Evolutionary conservation across 2,113 vertebrate genomes (phyloP).

Genomic region (Macrotis lagotis): DNA sequence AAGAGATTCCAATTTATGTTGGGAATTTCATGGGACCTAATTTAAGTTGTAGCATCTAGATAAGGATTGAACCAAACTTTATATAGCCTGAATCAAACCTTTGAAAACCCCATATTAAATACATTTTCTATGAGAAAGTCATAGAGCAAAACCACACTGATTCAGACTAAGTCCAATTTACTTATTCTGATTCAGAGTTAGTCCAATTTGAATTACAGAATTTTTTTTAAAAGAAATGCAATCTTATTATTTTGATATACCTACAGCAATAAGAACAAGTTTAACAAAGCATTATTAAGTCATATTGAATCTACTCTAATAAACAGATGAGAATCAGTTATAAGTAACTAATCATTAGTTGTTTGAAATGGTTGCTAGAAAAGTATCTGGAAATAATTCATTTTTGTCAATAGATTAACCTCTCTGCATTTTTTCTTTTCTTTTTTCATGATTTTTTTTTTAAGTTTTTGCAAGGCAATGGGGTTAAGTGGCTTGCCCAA

Average conservation of each 20-base stretch:
- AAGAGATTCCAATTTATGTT: background rate
- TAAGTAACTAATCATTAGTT: background rate
- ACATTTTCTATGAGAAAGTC: background rate
- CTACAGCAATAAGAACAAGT: background rate
- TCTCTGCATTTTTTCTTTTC: background rate
- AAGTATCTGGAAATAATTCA: background rate
- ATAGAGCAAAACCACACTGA: background rate
- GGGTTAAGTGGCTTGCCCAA: too few species aligned
- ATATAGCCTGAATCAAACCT: background rate
- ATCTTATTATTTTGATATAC: background rate
- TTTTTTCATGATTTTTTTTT: too few species aligned
- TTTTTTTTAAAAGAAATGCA: background rate
- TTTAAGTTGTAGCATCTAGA: background rate
- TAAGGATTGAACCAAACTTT: background rate
- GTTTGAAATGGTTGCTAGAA: background rate
- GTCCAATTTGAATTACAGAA: background rate
- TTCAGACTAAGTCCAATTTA: background rate
- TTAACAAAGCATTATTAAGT: background rate
- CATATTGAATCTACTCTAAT: background rate
- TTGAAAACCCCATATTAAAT: background rate
- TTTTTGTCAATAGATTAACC: background rate
- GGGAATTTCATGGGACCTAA: fast-evolving
- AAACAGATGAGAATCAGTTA: background rate
- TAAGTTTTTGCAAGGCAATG: too few species aligned
- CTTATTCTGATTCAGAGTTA: too few species aligned